Evolutionary conservation across 2,797 vertebrate genomes (phyloP).

Genomic region (Trachurus trachurus): DNA sequence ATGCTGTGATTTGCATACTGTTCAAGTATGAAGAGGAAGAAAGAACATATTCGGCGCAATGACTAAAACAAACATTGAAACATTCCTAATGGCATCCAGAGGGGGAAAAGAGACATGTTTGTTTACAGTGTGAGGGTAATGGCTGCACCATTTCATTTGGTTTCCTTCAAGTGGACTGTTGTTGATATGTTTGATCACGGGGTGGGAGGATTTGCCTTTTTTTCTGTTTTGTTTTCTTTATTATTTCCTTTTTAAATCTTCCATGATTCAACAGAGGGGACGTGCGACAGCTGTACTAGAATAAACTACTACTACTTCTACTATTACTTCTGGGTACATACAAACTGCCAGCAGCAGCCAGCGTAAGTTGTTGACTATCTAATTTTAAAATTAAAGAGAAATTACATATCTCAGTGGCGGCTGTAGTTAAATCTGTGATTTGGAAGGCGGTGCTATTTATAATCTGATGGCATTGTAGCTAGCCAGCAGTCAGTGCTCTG

Average conservation of each 20-base stretch:
- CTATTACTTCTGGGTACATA: conserved; percentile 6
- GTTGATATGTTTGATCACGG: conserved; percentile 65
- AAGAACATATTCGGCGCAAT: conserved; percentile 73
- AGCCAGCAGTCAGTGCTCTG: conserved; percentile 7
- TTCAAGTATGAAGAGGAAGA: conserved; percentile 61
- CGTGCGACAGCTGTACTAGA: conserved; percentile 50
- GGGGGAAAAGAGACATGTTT: conserved; percentile 70
- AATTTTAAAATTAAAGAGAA: neutral
- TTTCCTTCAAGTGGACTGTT: conserved; percentile 56
- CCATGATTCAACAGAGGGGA: conserved; percentile 61
- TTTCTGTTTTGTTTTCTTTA: neutral
- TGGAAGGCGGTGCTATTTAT: neutral
- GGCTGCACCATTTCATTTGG: conserved; percentile 64
- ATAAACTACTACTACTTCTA: conserved; percentile 33
- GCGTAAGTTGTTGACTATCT: conserved; percentile 16
- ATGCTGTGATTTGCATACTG: conserved; percentile 81
- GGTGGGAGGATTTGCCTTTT: neutral
- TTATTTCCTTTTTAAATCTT: conserved; percentile 57
- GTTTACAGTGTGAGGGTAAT: conserved; percentile 77
- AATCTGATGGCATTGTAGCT: conserved; percentile 2
- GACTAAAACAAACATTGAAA: conserved; percentile 82
- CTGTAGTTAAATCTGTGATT: neutral
- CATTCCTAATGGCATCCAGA: conserved; percentile 66
- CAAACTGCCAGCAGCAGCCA: conserved; percentile 29
- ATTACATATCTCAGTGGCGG: neutral